Base-by-base conservation (phyloP, 2,113 vertebrate species). In the Trochalopteron elliotii region DNA sequence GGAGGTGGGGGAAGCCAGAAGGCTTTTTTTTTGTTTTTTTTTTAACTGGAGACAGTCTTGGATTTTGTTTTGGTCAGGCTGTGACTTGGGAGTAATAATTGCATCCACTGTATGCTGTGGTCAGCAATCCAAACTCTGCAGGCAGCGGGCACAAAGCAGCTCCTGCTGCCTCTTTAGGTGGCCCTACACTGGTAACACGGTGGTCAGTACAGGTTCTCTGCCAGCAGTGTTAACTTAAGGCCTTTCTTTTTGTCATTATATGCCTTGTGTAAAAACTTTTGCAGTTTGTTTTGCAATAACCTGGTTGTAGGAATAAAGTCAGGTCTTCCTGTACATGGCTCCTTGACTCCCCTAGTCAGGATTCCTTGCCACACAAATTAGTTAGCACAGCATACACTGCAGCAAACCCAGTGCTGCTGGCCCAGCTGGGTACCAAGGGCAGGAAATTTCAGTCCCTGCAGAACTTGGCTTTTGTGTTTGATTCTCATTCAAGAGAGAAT, bases 141-240 rank as follows among this genome's bases (percentile, higher is more conserved):
- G 83, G 63, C 57, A 57, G 52, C 0, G 1, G 52, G 45, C 10
- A 4, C 42, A 30, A 27, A 89, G 63, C 82, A 61, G 47, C 49
- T 55, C 39, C 52, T 76, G 68, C 81, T 49, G 35, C 31, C 33
- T 35, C 33, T 75, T 80, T 20, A 3, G 2, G 2, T 21, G 47
- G n/a, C 79, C 4, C 1, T 47, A 1, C 9, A 0, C 6, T 37
- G 45, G 15, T 5, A 3, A n/a, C 31, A 7, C 5, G 0, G 35
- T 39, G 47, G 30, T 24, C 49, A 69, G 69, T 64, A 52, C 52
- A 50, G 55, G 16, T 30, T 81, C 42, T 74, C 47, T n/a, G 52
- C 63, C 39, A 20, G 57, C 85, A 72, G 55, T 1, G 9, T 61
- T 30, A 47, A 71, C 35, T 33, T n/a, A 31, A 78, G 84, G 33